Conservation (phyloP, 2,888 invertebrate genomes). For the Podotricha telesiphe region DNA sequence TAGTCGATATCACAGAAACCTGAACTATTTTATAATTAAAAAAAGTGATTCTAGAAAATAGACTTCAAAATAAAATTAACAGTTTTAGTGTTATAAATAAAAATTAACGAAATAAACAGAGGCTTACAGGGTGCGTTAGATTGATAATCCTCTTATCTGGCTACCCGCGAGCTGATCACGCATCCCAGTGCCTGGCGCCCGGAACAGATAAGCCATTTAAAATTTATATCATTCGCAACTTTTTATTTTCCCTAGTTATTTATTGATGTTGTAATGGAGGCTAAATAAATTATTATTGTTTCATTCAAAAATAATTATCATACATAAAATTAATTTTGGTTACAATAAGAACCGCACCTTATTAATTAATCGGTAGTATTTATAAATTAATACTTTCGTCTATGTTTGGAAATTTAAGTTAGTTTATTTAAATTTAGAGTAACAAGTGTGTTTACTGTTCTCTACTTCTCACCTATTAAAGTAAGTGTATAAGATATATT, state of each 20-base stretch:
- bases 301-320: neutral
- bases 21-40: too few relatives aligned
- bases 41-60: too few relatives aligned
- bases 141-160: slow-evolving; percentile 67
- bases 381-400: too few relatives aligned
- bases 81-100: slow-evolving; percentile 50
- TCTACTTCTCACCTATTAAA: too few relatives aligned
- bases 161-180: slow-evolving; percentile 57
- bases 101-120: slow-evolving; percentile 63
- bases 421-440: too few relatives aligned
- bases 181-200: slow-evolving; percentile 54
- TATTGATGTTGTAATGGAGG: slow-evolving; percentile 22
- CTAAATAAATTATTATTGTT: neutral
- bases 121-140: slow-evolving; percentile 52
- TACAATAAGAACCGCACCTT: neutral
- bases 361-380: too few relatives aligned
- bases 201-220: slow-evolving; percentile 55
- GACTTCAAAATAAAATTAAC: neutral
- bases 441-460: too few relatives aligned
- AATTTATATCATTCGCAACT: slow-evolving; percentile 52
- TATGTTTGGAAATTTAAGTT: too few relatives aligned
- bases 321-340: neutral
- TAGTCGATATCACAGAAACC: too few relatives aligned
- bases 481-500: too few relatives aligned
- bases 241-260: slow-evolving; percentile 35